phyloP scores from a whole-genome alignment of 64 coral and sea anemone species.

The Pocillopora damicornis region DNA sequence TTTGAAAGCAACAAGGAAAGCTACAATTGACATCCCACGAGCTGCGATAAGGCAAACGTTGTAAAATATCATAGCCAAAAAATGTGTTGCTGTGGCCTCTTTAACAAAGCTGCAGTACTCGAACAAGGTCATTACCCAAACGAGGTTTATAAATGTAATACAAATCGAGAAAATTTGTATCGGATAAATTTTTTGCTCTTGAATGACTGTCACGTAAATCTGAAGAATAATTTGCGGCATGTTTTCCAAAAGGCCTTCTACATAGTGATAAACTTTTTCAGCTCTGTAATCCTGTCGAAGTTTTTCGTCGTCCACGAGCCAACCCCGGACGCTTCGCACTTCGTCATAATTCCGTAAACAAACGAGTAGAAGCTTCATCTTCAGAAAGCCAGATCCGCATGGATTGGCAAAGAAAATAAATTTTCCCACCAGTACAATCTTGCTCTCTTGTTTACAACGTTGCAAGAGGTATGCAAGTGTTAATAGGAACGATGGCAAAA shows the following conservation, averaged over 20 bases:
- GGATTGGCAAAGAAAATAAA: slow-evolving; percentile 25
- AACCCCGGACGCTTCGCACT: slow-evolving; percentile 32
- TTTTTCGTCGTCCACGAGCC: slow-evolving; percentile 27
- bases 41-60: slow-evolving; percentile 43
- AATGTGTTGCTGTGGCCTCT: neutral
- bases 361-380: slow-evolving; percentile 46
- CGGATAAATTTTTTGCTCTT: slow-evolving; percentile 20
- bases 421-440: neutral
- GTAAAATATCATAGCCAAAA: slow-evolving; percentile 31
- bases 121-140: slow-evolving; percentile 34
- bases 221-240: slow-evolving; percentile 62
- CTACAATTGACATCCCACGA: slow-evolving; percentile 48
- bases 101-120: slow-evolving; percentile 40
- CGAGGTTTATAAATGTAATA: slow-evolving; percentile 33
- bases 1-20: slow-evolving; percentile 39
- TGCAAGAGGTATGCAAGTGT: slow-evolving; percentile 40
- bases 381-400: slow-evolving; percentile 60
- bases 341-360: slow-evolving; percentile 57
- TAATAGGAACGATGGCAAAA: slow-evolving; percentile 38
- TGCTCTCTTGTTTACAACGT: neutral
- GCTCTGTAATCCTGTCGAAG: slow-evolving; percentile 29
- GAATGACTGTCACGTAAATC: slow-evolving; percentile 29
- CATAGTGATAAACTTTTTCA: slow-evolving; percentile 35
- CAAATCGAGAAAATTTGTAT: slow-evolving; percentile 47
- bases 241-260: slow-evolving; percentile 55